phyloP scores from a whole-genome alignment of 2,113 vertebrate genomes.

The Scalopus aquaticus region DNA sequence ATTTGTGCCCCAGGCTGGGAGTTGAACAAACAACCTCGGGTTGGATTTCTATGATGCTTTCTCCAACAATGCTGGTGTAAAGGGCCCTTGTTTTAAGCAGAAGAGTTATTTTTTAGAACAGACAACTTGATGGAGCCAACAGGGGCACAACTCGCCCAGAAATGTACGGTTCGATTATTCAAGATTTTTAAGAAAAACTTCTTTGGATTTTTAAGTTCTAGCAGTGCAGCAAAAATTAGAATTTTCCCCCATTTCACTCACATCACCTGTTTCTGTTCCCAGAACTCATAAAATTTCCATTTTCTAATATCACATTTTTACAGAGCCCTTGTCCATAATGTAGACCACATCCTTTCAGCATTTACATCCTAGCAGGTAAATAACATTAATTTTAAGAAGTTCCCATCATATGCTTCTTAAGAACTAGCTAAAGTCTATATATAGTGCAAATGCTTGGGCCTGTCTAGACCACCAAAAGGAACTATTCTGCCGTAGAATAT shows the following conservation, averaged over 20 bases:
- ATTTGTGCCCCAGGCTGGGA: too few relatives aligned
- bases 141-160: background rate
- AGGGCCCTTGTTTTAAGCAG: background rate
- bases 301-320: constrained; percentile 79
- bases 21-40: background rate
- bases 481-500: constrained; percentile 34
- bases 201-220: constrained; percentile 61
- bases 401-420: constrained; percentile 79
- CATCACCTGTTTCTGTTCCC: constrained; percentile 76
- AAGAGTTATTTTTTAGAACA: constrained; percentile 33
- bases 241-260: constrained; percentile 69
- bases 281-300: constrained; percentile 83
- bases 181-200: constrained; percentile 2
- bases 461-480: constrained; percentile 75
- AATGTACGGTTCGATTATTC: constrained; percentile 44
- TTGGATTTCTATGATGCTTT: background rate
- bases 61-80: background rate
- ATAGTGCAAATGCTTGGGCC: constrained; percentile 59
- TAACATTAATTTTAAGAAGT: constrained; percentile 82
- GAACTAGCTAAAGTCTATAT: constrained; percentile 76
- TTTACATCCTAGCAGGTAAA: constrained; percentile 81
- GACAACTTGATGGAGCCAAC: background rate
- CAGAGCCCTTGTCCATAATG: constrained; percentile 75
- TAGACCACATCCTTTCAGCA: constrained; percentile 81
- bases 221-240: constrained; percentile 61